Percentiles rank a stretch among this genome's conserved stretches.
phyloP scores from a whole-genome alignment of 2,797 vertebrate species.

The Pseudopleuronectes americanus region DNA sequence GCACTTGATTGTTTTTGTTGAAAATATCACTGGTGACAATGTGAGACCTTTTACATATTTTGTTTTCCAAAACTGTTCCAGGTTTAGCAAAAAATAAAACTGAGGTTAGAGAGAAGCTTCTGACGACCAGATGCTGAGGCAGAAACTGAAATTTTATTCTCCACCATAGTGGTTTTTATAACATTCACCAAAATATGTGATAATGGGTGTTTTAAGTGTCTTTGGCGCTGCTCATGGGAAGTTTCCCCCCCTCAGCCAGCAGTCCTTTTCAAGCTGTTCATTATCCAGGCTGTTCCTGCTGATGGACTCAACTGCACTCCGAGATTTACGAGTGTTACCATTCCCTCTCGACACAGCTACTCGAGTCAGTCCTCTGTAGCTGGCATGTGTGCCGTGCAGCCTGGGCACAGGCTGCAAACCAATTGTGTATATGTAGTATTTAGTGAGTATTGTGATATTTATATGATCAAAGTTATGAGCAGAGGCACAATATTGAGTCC shows the following conservation, averaged over 20 bases:
- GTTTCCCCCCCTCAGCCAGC: constrained; percentile 22
- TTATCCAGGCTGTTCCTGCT: constrained; percentile 31
- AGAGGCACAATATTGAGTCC: constrained; percentile 26
- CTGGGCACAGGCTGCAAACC: background rate
- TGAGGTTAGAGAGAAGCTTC: background rate
- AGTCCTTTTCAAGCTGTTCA: constrained; percentile 38
- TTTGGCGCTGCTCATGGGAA: constrained; percentile 52
- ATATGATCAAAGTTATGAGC: constrained; percentile 21
- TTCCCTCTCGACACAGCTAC: constrained; percentile 18
- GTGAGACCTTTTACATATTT: constrained; percentile 3
- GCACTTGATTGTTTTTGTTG: constrained; percentile 5
- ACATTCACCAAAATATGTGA: constrained; percentile 56
- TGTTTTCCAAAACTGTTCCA: background rate
- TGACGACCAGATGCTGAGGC: constrained; percentile 9
- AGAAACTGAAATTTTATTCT: constrained; percentile 14
- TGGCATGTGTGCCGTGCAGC: constrained; percentile 17
- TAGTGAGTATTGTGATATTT: constrained; percentile 16
- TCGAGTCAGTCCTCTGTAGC: constrained; percentile 13
- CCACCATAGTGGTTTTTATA: constrained; percentile 34
- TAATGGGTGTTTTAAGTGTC: constrained; percentile 47
- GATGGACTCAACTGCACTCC: constrained; percentile 34
- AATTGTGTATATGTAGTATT: constrained; percentile 9
- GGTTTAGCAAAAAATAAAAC: background rate
- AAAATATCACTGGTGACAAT: constrained; percentile 11
- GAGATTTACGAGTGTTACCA: constrained; percentile 29